These are phyloP conservation scores for Ateles fusciceps DNA, from an alignment of 2,797 vertebrate species.

Conservation along the genomic window DNA sequence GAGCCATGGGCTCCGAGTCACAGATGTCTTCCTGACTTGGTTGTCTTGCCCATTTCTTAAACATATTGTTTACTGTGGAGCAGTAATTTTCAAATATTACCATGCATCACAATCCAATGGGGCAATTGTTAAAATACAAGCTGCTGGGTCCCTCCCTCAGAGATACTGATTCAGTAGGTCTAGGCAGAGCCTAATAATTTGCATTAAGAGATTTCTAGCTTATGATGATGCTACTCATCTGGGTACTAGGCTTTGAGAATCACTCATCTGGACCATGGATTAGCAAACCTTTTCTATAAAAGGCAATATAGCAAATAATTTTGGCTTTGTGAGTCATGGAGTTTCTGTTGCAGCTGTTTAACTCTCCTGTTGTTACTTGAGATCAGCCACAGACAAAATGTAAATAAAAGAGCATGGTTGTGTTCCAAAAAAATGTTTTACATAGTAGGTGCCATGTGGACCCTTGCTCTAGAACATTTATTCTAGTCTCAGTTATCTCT, in stretches of 20 bases:
- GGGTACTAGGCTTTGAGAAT: neutral
- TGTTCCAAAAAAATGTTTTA: neutral
- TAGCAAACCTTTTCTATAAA: neutral
- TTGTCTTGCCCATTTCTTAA: neutral
- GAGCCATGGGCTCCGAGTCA: neutral
- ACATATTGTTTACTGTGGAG: neutral
- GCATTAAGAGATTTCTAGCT: neutral
- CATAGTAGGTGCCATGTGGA: neutral
- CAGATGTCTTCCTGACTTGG: neutral
- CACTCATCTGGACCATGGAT: neutral
- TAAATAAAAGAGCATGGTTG: neutral
- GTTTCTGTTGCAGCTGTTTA: neutral
- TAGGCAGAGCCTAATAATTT: neutral
- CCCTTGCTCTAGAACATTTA: neutral
- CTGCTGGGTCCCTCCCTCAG: fast-evolving
- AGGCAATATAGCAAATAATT: neutral
- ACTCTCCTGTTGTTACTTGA: neutral
- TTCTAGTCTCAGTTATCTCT: neutral
- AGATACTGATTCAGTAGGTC: neutral
- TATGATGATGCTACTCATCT: neutral
- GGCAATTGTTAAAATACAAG: neutral
- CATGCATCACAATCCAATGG: neutral
- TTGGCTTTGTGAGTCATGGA: neutral
- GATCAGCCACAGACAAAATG: neutral
- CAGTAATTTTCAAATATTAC: neutral